A percentile compares a stretch with the other conserved stretches of the same genome.
Evolutionary conservation across 2,797 vertebrate species (phyloP).

Genomic region (Eulemur coronatus): DNA sequence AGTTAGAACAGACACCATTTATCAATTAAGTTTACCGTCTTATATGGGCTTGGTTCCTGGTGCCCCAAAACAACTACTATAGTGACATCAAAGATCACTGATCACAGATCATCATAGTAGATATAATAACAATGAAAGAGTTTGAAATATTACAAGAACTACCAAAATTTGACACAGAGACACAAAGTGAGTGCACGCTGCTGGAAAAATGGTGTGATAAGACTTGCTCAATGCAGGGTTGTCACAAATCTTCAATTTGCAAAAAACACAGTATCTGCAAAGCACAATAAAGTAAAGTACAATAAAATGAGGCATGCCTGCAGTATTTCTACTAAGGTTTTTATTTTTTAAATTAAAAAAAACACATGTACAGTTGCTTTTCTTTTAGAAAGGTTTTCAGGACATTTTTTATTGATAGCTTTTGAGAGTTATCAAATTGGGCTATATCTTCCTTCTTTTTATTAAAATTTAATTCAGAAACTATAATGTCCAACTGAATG

Average conservation of each 20-base stretch:
- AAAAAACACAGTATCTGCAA: neutral
- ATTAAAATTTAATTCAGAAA: neutral
- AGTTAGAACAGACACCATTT: neutral
- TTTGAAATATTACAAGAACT: neutral
- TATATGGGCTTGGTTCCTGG: neutral
- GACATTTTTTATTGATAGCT: conserved; percentile 15
- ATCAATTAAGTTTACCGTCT: neutral
- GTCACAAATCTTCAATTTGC: neutral
- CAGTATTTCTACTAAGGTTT: neutral
- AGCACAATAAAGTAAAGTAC: neutral
- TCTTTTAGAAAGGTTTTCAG: neutral
- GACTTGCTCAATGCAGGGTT: neutral
- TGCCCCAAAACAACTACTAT: neutral
- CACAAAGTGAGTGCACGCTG: neutral
- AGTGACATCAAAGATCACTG: neutral
- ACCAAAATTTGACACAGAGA: neutral
- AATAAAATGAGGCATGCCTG: neutral
- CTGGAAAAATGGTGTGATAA: neutral
- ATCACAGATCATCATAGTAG: neutral
- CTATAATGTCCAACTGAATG: neutral
- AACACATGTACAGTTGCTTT: neutral
- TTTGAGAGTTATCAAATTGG: neutral
- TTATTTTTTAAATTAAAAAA: neutral
- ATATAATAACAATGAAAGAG: neutral
- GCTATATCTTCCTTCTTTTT: neutral